Evolutionary conservation across 2,113 vertebrate genomes (phyloP).

Genomic region (Larimichthys crocea): DNA sequence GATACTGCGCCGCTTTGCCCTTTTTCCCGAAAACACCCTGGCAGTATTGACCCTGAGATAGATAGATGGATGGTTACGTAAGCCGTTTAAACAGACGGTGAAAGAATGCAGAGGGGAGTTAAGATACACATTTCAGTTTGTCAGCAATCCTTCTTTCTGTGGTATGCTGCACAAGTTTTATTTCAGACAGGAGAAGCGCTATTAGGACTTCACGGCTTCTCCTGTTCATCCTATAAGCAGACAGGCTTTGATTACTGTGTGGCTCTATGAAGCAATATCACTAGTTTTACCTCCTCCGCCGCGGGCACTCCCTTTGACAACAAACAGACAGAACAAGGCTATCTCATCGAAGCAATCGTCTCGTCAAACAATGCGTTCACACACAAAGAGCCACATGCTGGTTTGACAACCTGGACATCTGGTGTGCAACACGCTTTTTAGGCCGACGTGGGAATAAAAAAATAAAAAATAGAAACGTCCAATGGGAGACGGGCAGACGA

Average conservation of each 20-base stretch:
- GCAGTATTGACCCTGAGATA: slow-evolving; percentile 47
- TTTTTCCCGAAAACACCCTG: slow-evolving; percentile 8
- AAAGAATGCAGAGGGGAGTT: slow-evolving; percentile 71
- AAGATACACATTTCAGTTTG: slow-evolving; percentile 54
- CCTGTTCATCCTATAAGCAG: background rate
- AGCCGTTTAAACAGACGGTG: slow-evolving; percentile 46
- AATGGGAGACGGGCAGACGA: background rate
- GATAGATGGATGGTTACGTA: slow-evolving; percentile 43
- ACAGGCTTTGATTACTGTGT: background rate
- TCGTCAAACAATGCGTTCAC: slow-evolving; percentile 6
- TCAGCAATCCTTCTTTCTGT: slow-evolving; percentile 32
- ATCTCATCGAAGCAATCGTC: background rate
- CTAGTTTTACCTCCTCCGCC: slow-evolving; percentile 18
- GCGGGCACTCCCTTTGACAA: slow-evolving; percentile 14
- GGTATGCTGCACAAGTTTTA: slow-evolving; percentile 31
- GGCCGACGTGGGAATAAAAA: slow-evolving; percentile 2
- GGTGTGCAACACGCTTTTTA: background rate
- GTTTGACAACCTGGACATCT: slow-evolving; percentile 6
- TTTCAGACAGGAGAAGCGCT: slow-evolving; percentile 5
- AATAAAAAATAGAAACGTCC: background rate
- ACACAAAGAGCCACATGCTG: background rate
- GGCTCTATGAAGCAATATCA: slow-evolving; percentile 8
- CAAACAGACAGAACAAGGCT: background rate
- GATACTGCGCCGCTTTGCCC: slow-evolving; percentile 5
- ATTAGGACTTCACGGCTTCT: too few relatives aligned